These are phyloP conservation scores for Onychomys torridus DNA, from an alignment of 2,797 vertebrate species.

Conservation along the genomic window DNA sequence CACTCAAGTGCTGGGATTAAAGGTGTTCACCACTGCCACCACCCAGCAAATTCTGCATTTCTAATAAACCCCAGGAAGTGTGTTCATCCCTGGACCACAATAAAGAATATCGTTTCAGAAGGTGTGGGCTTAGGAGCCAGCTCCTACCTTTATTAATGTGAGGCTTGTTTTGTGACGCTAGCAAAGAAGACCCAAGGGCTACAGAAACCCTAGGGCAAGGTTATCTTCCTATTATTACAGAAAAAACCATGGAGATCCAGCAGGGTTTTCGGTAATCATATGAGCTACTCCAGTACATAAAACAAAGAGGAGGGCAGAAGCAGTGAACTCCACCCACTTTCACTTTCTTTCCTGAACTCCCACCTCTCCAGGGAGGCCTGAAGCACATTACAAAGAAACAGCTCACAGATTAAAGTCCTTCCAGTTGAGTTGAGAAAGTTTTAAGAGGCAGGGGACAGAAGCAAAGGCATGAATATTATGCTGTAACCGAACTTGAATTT, in stretches of 20 bases:
- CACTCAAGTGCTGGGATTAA: no score
- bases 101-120: not conserved
- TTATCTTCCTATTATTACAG: not conserved
- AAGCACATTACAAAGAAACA: not conserved
- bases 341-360: not conserved
- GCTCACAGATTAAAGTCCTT: not conserved
- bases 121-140: not conserved
- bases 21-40: no score
- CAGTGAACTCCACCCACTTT: not conserved
- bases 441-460: not conserved
- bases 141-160: not conserved
- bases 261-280: not conserved
- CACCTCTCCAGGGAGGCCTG: not conserved
- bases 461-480: not conserved
- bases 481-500: not conserved
- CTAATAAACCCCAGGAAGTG: not conserved
- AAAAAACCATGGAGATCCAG: not conserved
- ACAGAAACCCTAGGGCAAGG: not conserved
- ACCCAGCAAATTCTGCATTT: not conserved
- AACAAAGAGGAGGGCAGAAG: not conserved
- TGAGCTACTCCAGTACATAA: not conserved
- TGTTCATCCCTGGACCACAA: not conserved
- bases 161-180: not conserved
- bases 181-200: not conserved
- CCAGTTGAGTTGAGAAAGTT: not conserved